A percentile compares a stretch with the other conserved stretches of the same genome.
Conservation (phyloP, 1,140 invertebrate species). For the Archivesica marissinica region DNA sequence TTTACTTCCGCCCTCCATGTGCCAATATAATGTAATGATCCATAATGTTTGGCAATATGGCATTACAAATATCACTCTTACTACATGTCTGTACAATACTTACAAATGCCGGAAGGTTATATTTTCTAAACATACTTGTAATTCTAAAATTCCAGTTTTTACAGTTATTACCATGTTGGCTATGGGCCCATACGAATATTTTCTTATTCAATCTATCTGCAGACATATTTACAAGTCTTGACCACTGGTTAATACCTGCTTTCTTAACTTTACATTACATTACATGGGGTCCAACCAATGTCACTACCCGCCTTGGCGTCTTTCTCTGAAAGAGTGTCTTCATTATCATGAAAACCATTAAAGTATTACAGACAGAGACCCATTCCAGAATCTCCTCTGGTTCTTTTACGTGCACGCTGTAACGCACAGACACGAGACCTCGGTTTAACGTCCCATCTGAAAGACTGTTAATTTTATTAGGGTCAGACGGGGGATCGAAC, state of each 20-base stretch:
- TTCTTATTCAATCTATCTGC: neutral
- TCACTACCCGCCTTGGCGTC: too few species aligned
- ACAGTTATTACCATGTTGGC: neutral
- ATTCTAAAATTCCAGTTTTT: constrained; percentile 7
- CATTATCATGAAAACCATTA: too few species aligned
- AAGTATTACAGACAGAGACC: too few species aligned
- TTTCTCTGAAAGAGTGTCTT: too few species aligned
- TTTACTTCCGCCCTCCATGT: neutral
- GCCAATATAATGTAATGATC: neutral
- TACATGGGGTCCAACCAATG: constrained; percentile 39
- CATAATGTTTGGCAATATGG: neutral
- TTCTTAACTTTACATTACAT: neutral
- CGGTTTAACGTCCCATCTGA: too few species aligned
- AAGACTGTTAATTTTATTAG: too few species aligned
- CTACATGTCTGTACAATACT: neutral
- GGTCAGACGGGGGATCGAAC: too few species aligned
- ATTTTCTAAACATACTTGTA: neutral
- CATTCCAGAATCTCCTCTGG: too few species aligned
- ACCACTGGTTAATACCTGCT: neutral
- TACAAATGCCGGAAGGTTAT: neutral
- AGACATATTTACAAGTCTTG: constrained; percentile 3
- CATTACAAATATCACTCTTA: neutral
- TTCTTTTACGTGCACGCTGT: too few species aligned
- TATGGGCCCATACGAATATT: neutral
- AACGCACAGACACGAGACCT: too few species aligned